Conservation (phyloP, 2,113 vertebrate genomes). For the Junco hyemalis region DNA sequence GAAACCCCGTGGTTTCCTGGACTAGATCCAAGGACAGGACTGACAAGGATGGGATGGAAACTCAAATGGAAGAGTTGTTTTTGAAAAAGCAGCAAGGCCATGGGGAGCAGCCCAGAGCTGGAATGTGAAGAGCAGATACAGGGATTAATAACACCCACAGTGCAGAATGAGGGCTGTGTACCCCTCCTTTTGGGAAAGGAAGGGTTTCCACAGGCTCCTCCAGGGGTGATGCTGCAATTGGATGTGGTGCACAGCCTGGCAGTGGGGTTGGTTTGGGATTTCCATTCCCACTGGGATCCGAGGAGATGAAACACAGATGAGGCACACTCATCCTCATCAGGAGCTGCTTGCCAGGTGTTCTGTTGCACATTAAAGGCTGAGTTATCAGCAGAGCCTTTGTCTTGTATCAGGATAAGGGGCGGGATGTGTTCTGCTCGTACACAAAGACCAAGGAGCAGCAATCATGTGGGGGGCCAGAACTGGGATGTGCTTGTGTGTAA, state of each 20-base stretch:
- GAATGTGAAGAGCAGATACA: neutral
- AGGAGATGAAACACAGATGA: neutral
- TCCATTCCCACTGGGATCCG: rapidly evolving
- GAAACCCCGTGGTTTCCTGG: neutral
- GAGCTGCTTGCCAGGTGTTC: neutral
- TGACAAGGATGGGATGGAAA: neutral
- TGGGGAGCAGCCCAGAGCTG: neutral
- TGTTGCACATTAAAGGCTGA: neutral
- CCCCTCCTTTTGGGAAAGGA: neutral
- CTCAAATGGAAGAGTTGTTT: neutral
- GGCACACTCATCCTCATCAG: neutral
- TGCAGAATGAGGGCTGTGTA: neutral
- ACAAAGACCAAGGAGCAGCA: neutral
- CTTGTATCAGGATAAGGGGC: rapidly evolving
- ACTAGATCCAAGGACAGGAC: neutral
- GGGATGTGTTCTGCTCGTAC: neutral
- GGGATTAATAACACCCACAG: neutral
- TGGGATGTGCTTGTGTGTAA: neutral
- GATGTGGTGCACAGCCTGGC: rapidly evolving
- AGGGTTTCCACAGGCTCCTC: neutral
- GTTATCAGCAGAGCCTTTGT: neutral
- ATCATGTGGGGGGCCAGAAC: neutral
- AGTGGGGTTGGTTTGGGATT: neutral
- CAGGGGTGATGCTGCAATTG: neutral
- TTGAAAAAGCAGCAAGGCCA: neutral